Evolutionary conservation across 2,797 vertebrate genomes (phyloP), one percentile per base, ranked within the genome.

Genomic region (Gadopsis bispinosus): DNA sequence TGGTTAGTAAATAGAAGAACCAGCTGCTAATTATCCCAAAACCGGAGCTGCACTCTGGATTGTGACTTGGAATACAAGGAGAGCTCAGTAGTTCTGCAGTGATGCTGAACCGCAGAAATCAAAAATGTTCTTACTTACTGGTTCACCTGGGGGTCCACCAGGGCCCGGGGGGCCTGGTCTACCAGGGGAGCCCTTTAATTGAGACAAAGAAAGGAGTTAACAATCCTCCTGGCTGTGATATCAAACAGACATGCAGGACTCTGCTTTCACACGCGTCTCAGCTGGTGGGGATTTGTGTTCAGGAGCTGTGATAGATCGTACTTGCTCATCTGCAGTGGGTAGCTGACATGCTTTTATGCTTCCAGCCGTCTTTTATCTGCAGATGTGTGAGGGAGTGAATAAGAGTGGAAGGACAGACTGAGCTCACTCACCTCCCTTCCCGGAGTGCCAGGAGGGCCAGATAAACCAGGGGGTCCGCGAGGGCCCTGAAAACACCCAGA

Each of bases 61-160:
- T 66, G 19, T 37, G 71, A 81, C 69, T 69, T 75, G 63, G 51
- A 70, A 47, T 76, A 47, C 19, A 33, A 82, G 51, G 39, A 67
- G 53, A 73, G 50, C 67, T 37, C 72, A 58, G 67, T 39, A 33
- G 29, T 63, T 75, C 31, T 85, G 68, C 77, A 77, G 47, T 73
- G 64, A 68, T 69, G 69, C 55, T 53, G 69, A 81, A 76, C 55
- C 35, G 43, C 69, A 79, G 31, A 80, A 22, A 79, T 67, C 41
- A 75, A 60, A 78, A 20, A 83, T 72, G 50, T 77, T 72, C 20
- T 71, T 80, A 97, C 97, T 9, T 96, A 99, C 98, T 82, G 95
- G 97, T 93, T 98, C 97, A 92, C 98, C 98, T 82, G 97, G 97
- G 77, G 97, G 97, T 80, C 98, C 98, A 43, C 97, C 96, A 11